Percentiles rank a stretch among this genome's conserved stretches.
Conservation (phyloP, 2,113 vertebrate genomes). For the Climacteris rufus region DNA sequence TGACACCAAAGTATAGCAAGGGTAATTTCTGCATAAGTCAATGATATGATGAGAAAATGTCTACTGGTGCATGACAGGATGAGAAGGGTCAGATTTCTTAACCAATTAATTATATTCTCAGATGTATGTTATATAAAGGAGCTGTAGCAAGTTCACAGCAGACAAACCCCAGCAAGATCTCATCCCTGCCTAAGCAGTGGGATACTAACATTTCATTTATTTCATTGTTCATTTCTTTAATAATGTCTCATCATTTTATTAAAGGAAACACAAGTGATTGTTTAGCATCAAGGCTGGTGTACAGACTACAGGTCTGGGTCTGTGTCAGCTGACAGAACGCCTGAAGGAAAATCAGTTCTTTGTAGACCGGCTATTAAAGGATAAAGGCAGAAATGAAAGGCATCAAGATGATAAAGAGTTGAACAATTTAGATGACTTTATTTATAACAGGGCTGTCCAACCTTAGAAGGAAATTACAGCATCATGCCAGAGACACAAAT, state of each 20-base stretch:
- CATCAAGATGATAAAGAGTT: neutral
- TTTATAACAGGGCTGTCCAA: neutral
- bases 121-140: neutral
- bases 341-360: neutral
- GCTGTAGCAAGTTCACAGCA: neutral
- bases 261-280: neutral
- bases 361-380: neutral
- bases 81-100: neutral
- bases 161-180: neutral
- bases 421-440: neutral
- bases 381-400: neutral
- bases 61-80: neutral
- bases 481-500: slow-evolving; percentile 11
- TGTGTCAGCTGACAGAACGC: neutral
- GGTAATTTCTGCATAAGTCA: neutral
- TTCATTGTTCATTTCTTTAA: neutral
- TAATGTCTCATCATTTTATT: neutral
- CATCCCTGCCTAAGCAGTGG: neutral
- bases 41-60: neutral
- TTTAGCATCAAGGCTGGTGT: neutral
- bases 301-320: neutral
- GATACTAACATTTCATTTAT: neutral
- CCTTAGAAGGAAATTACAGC: slow-evolving; percentile 14
- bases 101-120: neutral
- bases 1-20: neutral